Evolutionary conservation across 1,140 invertebrate species (phyloP), one percentile per base, ranked within the genome.

Genomic region (Hypothenemus hampei): DNA sequence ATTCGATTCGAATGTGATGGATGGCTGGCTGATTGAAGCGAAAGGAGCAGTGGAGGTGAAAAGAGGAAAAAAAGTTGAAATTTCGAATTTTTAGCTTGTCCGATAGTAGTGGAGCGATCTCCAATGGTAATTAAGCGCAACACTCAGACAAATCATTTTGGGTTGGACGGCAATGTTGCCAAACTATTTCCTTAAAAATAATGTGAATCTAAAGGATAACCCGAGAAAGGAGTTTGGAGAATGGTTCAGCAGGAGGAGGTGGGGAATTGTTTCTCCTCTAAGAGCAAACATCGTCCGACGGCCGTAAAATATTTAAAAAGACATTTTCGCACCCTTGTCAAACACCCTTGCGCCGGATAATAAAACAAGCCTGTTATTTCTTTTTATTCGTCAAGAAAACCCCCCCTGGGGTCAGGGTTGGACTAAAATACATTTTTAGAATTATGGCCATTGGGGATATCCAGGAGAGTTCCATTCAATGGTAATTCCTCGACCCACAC

Each of bases 1-100:
- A 54, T 54, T 35, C 26, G 43, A 54, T 54, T 54, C 45, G 51
- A 54, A 54, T 54, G 51, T 54, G 51, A 54, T 54, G 51, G 51
- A 54, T 54, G 51, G 45, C 45, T 46, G 51, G n/a, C n/a, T n/a
- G n/a, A n/a, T n/a, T n/a, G n/a, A n/a, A 54, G 22, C 31, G 23
- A 15, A 23, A 21, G 19, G 35, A n/a, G 46, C 33, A 35, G 19
- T 18, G 11, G 40, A 45, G 15, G 10, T 26, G 24, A 35, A 10
- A 8, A 20, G 10, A 43, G 11, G 16, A 15, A 37, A 37, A 37
- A 15, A 37, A 37, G 18, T 37, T 13, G 15, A 15, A 13, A 8
- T 15, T 37, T 11, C 35, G 1, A 8, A 37, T 8, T 37, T 37
- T 37, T n/a, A n/a, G n/a, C n/a, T n/a, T 13, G 26, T 8, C 8